Percentiles rank a stretch among this genome's conserved stretches.
These are phyloP conservation scores for Conger conger DNA, from an alignment of 2,113 vertebrate species.

Conservation along the genomic window DNA sequence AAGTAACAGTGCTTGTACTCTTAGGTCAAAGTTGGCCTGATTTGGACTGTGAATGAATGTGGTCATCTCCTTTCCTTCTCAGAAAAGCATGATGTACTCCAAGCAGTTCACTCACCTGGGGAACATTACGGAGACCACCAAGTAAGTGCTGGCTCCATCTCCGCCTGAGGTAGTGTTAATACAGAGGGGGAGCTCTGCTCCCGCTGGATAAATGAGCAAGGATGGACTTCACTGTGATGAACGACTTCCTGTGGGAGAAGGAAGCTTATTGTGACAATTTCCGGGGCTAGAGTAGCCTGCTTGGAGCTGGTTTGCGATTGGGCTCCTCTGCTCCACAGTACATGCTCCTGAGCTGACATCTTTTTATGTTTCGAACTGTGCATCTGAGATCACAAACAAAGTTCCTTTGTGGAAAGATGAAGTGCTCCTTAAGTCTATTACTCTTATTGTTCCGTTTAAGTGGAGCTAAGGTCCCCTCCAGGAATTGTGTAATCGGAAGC, in stretches of 20 bases:
- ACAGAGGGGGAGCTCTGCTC: not conserved
- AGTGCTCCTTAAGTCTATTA: not conserved
- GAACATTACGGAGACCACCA: constrained; percentile 84
- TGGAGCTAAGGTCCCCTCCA: not conserved
- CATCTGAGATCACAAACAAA: not conserved
- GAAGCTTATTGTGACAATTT: no score
- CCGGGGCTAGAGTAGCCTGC: no score
- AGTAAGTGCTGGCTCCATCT: constrained; percentile 69
- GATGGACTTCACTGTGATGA: not conserved
- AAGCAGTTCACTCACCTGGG: constrained; percentile 95
- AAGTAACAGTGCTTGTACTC: not conserved
- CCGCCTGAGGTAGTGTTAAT: not conserved
- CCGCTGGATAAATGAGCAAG: not conserved
- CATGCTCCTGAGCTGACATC: no score
- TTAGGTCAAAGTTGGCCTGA: not conserved
- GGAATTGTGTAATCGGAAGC: not conserved
- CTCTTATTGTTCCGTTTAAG: not conserved
- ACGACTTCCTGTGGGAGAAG: no score
- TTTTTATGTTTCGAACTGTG: no score
- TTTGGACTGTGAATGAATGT: not conserved
- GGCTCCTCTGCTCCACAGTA: no score
- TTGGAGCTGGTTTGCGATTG: no score
- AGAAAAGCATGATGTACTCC: constrained; percentile 92
- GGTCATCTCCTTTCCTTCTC: constrained; percentile 46
- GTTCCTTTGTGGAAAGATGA: not conserved